phyloP scores from a whole-genome alignment of 2,113 vertebrate genomes.

The Eubucco bourcierii region DNA sequence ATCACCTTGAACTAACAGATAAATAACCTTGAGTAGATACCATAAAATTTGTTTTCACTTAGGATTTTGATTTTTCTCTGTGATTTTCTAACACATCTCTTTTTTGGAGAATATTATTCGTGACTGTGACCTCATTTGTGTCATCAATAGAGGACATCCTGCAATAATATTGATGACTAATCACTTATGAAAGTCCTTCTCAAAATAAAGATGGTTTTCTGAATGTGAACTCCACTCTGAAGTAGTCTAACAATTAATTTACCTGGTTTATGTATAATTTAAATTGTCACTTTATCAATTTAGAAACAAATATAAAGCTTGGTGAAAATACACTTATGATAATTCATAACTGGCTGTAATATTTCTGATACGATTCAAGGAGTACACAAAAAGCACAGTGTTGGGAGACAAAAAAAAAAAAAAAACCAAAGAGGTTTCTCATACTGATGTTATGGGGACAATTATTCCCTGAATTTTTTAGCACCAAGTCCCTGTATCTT shows the following conservation, averaged over 20 bases:
- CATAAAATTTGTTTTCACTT: not conserved
- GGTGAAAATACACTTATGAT: not conserved
- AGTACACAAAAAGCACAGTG: not conserved
- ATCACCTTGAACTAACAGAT: not conserved
- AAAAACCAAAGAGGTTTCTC: not conserved
- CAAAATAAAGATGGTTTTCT: not conserved
- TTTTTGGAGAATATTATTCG: not conserved
- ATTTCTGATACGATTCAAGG: not conserved
- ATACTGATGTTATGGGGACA: fast-evolving
- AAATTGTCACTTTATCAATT: not conserved
- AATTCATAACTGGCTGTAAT: not conserved
- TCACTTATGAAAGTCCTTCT: not conserved
- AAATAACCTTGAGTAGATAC: not conserved
- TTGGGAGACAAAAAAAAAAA: not conserved
- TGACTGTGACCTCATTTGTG: not conserved
- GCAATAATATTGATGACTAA: not conserved
- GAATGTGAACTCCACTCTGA: not conserved
- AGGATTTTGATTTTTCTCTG: not conserved
- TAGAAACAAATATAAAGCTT: not conserved
- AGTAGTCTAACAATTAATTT: not conserved
- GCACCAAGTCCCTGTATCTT: not conserved
- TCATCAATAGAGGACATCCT: not conserved
- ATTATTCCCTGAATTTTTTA: not conserved
- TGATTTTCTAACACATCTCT: not conserved
- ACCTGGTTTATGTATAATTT: not conserved